A percentile compares a stretch with the other conserved stretches of the same genome.
phyloP scores from a whole-genome alignment of 2,888 invertebrate species.

The Loripinus fragilis region DNA sequence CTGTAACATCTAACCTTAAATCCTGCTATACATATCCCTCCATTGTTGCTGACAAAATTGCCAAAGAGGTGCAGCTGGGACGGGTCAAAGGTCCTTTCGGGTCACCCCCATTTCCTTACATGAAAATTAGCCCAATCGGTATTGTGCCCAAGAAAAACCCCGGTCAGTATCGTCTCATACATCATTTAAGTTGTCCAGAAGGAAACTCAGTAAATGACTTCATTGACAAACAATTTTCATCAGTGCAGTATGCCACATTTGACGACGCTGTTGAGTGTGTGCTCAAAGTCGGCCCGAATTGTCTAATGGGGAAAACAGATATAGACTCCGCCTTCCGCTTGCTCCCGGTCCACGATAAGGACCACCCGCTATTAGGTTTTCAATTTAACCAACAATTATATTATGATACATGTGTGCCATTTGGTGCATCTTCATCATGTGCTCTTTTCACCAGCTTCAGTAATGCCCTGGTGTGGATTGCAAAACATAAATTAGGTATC shows the following conservation, averaged over 20 bases:
- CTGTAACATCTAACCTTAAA: not conserved
- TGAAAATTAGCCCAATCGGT: constrained; percentile 19
- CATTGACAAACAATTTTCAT: constrained; percentile 25
- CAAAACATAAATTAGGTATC: not conserved
- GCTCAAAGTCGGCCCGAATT: not conserved
- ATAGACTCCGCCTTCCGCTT: constrained; percentile 14
- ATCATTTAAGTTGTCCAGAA: constrained; percentile 14
- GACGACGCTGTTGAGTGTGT: constrained; percentile 10
- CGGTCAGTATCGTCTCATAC: constrained; percentile 4
- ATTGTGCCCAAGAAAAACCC: constrained; percentile 37
- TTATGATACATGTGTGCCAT: constrained; percentile 9
- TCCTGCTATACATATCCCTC: not conserved
- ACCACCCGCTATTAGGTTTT: constrained; percentile 24
- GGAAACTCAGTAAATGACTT: constrained; percentile 38
- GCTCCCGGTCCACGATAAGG: constrained; percentile 14
- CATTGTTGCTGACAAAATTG: not conserved
- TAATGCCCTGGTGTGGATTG: constrained; percentile 7
- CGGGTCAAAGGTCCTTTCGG: constrained; percentile 13
- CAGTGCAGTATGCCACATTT: constrained; percentile 29
- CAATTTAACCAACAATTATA: constrained; percentile 2
- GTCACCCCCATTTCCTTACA: not conserved
- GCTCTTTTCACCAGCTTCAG: not conserved
- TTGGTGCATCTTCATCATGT: not conserved
- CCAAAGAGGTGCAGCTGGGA: not conserved
- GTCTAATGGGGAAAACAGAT: constrained; percentile 17